Evolutionary conservation across 2,888 invertebrate species (phyloP), one percentile per base, ranked within the genome.

Genomic region (Eilema caniola): DNA sequence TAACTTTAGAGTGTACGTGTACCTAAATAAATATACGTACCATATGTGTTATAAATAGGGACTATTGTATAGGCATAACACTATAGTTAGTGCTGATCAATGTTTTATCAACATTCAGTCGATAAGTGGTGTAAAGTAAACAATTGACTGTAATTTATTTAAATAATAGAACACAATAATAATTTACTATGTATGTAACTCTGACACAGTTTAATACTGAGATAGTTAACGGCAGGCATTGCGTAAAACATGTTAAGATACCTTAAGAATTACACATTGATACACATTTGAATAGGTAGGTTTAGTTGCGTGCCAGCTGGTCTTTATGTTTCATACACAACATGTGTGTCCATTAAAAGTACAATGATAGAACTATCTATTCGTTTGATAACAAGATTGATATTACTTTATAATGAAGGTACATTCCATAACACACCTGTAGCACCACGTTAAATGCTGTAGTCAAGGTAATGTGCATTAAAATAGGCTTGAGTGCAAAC

Each of bases 301-400:
- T 33, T 37, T 28, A n/a, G n/a, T 37, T 24, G 57, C 53, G 67
- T 41, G 37, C n/a, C 62, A 67, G 67, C 56, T 62, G 56, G 56
- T 56, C 8, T 23, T 25, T 56, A 31, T 3, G 24, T 25, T 53
- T 53, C 25, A 47, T 7, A n/a, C 57, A 57, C 57, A 62, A 59
- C 24, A 56, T 37, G 57, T 33, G 33, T 16, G 24, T 62, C 37
- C 63, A 33, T 56, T 62, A n/a, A 53, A 16, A 24, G 20, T 10
- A 63, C 8, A 47, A 20, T 28, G 41, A 20, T 23, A 33, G 5
- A 23, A 33, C 25, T n/a, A 64, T 47, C 3, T 47, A 64, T 11
- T 24, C 20, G 41, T 47, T 63, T 63, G 12, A 31, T n/a, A 33
- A 62, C 37, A 37, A 33, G n/a, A 62, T 23, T 33, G 14, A 23